Base-by-base conservation (phyloP, 2,888 invertebrate species). In the Panopea generosa region DNA sequence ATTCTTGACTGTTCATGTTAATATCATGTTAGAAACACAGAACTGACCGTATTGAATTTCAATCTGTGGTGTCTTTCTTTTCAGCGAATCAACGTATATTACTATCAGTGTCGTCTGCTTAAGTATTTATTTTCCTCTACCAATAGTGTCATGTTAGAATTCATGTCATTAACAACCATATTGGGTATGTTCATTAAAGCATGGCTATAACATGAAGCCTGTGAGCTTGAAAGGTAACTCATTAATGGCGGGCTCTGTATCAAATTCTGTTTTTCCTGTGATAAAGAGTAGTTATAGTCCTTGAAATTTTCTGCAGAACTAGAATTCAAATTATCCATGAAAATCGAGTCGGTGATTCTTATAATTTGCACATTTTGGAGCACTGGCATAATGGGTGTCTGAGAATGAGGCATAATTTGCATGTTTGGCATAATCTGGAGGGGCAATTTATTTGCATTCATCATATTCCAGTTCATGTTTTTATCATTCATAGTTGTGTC, bases 91-190 rank as follows among this genome's bases (percentile, higher is more conserved):
- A n/a, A n/a, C n/a, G n/a, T n/a, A n/a, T n/a, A n/a, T n/a, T n/a
- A n/a, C n/a, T 11, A 33, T 78, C 71, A 85, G 18, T 84, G 85
- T 57, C 88, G 72, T 96, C 97, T 96, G 93, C 97, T 97, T 84
- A 98, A 94, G 93, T 96, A 98, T 88, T 96, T 95, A 91, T 98
- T 98, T 92, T 98, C 98, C 93, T 98, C 97, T 83, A 97, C 95
- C 85, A 98, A 94, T 73, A 97, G 97, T 89, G 96, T 96, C 47
- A 98, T 93, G 0, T 97, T 97, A 1, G 98, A 97, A 63, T 96
- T 97, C 95, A 98, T 96, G 93, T 98, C 98, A 90, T 98, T 98
- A 69, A 98, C 96, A 81, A 98, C 96, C 98, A 98, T 98, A 91
- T 98, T 98, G 57, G 91, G 90, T 6, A 92, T 91, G 60, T 90